Base-by-base conservation (phyloP, 2,888 invertebrate species). In the Eristalis pertinax region DNA sequence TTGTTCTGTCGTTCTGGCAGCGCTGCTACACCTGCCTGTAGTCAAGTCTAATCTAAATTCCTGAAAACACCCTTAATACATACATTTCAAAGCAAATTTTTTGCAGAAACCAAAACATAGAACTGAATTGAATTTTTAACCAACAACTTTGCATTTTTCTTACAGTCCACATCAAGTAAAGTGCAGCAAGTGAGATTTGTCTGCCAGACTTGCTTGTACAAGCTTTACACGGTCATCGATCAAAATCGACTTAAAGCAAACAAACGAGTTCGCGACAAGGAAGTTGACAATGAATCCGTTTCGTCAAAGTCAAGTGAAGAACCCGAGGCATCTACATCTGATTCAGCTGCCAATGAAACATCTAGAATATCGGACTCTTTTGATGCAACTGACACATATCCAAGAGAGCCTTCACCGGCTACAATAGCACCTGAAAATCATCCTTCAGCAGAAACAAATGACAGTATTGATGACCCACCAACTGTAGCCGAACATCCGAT, bases 191-290 rank as follows among this genome's bases (percentile, higher is more conserved):
- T 87, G 2, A 64, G 64, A 24, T 73, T 50, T 22, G 87, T 75
- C 32, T 87, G 87, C 24, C 73, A 68, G 19, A 80, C 79, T 19
- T 87, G 87, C n/a, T 62, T 87, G 3, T 87, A 76, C 29, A 87
- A 87, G 56, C 29, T 87, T 11, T 87, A 87, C 13, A 56, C 69
- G 1, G 29, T 87, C 13, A 72, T 84, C 11, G 84, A 87, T 19
- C 67, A 80, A 13, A 76, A 60, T 26, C 63, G 63, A n/a, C 58
- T 80, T 24, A 64, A 69, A 19, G 73, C 56, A 1, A 58, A 43
- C 13, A 79, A 32, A 50, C 65, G 15, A 15, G 60, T 63, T 26
- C 78, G 75, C 2, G 63, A 68, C 24, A n/a, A 69, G 8, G 63
- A 77, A 4, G 43, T 75, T 4, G 65, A 24, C 1, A 32, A 26